Percentiles rank a stretch among this genome's conserved stretches.
Evolutionary conservation across 2,113 vertebrate species (phyloP).

Genomic region (Acrocephalus arundinaceus): DNA sequence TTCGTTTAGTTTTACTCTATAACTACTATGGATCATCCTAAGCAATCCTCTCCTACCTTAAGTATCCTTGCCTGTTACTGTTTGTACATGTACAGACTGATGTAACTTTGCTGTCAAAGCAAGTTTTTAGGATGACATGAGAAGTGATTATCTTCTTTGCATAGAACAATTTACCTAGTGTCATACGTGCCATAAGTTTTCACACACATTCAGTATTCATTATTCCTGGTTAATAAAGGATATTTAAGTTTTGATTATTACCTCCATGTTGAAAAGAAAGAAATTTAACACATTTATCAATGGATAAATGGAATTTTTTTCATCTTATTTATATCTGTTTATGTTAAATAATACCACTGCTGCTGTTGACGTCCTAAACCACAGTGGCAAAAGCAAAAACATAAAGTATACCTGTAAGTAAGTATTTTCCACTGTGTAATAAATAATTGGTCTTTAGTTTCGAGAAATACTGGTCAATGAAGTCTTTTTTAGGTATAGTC

Average conservation of each 20-base stretch:
- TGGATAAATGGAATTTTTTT: not conserved
- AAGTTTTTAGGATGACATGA: not conserved
- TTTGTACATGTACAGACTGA: not conserved
- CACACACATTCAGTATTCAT: not conserved
- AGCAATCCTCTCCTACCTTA: not conserved
- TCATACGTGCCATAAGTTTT: not conserved
- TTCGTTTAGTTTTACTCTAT: not conserved
- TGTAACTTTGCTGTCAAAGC: not conserved
- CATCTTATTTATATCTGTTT: not conserved
- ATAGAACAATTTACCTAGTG: not conserved
- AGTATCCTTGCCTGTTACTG: not conserved
- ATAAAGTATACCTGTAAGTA: not conserved
- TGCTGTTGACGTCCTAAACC: not conserved
- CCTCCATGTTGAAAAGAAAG: not conserved
- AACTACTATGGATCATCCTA: not conserved
- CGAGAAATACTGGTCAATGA: not conserved
- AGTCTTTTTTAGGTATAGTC: not conserved
- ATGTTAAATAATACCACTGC: not conserved
- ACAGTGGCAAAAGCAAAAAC: not conserved
- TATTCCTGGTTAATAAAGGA: not conserved
- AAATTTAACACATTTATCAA: not conserved
- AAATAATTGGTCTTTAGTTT: slow-evolving; percentile 4
- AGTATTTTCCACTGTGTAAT: slow-evolving; percentile 2
- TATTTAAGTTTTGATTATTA: not conserved
- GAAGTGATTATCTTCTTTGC: not conserved